phyloP scores from a whole-genome alignment of 1,140 invertebrate genomes.

The Heliconius himera region DNA sequence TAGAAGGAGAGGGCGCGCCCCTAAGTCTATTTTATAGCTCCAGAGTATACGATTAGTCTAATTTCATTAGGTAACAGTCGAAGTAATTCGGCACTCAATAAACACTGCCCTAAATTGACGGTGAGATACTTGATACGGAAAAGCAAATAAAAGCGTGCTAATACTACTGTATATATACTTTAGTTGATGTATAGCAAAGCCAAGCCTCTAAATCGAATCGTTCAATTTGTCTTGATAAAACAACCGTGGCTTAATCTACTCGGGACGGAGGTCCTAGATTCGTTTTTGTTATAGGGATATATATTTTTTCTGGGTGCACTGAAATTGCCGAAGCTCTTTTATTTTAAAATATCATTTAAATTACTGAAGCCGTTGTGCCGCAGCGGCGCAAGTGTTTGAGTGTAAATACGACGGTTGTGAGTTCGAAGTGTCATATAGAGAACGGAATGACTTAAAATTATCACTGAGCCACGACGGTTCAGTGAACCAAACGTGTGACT shows the following conservation, averaged over 20 bases:
- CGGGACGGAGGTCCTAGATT: neutral
- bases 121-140: conserved; percentile 26
- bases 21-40: conserved; percentile 25
- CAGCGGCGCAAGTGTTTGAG: too few relatives aligned
- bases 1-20: neutral
- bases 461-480: too few relatives aligned
- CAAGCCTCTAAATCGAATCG: neutral
- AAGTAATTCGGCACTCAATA: conserved; percentile 37
- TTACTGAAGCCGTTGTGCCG: too few relatives aligned
- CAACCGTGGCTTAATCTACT: neutral
- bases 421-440: too few relatives aligned
- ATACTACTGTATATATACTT: neutral
- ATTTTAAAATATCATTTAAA: too few relatives aligned
- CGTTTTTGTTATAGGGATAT: neutral
- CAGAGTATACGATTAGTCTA: conserved; percentile 20
- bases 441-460: too few relatives aligned
- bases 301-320: too few relatives aligned
- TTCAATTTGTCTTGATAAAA: conserved; percentile 4
- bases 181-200: neutral
- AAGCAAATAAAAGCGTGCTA: conserved; percentile 14
- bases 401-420: too few relatives aligned
- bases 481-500: too few relatives aligned
- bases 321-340: too few relatives aligned
- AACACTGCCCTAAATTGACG: conserved; percentile 29
- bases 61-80: conserved; percentile 34